A percentile compares a stretch with the other conserved stretches of the same genome.
Conservation (phyloP, 2,888 invertebrate genomes). For the Catocala sponsa region DNA sequence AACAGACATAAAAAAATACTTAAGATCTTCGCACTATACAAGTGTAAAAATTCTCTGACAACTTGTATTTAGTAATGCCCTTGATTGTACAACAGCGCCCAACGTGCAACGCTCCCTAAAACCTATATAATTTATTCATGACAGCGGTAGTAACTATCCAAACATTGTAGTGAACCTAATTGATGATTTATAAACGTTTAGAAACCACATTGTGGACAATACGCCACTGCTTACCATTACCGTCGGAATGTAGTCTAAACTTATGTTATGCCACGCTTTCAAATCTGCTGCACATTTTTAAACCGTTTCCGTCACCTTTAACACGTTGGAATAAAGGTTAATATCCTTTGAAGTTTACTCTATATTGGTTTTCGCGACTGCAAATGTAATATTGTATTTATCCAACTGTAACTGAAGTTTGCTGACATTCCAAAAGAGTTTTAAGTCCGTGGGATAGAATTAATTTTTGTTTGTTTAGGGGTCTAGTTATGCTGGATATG, state of each 20-base stretch:
- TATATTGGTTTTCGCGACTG: slow-evolving; percentile 56
- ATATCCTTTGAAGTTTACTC: slow-evolving; percentile 27
- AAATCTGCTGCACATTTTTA: slow-evolving; percentile 27
- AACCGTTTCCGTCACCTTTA: slow-evolving; percentile 31
- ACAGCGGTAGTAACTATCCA: slow-evolving; percentile 8
- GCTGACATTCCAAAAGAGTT: slow-evolving; percentile 46
- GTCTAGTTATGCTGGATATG: slow-evolving; percentile 53
- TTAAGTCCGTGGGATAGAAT: slow-evolving; percentile 49
- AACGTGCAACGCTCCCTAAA: background rate
- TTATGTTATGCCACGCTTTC: slow-evolving; percentile 61
- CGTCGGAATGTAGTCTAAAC: slow-evolving; percentile 80
- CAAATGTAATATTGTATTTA: slow-evolving; percentile 63
- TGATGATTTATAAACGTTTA: slow-evolving; percentile 65
- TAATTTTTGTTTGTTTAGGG: slow-evolving; percentile 50
- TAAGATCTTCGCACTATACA: background rate
- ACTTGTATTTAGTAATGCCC: background rate
- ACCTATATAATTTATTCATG: slow-evolving; percentile 24
- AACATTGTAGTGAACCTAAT: slow-evolving; percentile 45
- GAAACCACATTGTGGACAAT: slow-evolving; percentile 67
- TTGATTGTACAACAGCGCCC: background rate
- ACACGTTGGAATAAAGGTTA: slow-evolving; percentile 39
- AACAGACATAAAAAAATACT: too few relatives aligned
- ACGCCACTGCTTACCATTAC: slow-evolving; percentile 67
- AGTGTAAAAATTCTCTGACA: background rate
- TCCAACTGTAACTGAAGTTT: slow-evolving; percentile 54